Evolutionary conservation across 2,797 vertebrate genomes (phyloP).

Genomic region (Enteromius treurensis): DNA sequence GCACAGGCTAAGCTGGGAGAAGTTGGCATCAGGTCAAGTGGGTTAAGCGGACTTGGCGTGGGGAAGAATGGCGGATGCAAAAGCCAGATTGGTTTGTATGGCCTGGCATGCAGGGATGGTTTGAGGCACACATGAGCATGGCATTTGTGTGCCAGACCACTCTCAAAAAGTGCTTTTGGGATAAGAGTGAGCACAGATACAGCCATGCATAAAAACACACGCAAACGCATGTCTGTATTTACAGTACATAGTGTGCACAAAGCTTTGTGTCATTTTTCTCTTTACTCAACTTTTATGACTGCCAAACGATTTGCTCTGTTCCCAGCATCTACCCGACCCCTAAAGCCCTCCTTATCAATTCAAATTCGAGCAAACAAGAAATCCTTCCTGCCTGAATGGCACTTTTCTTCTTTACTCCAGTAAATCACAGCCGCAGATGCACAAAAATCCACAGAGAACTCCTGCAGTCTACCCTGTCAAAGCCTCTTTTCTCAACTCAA

Average conservation of each 20-base stretch:
- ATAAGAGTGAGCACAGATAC: constrained; percentile 50
- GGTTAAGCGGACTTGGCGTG: constrained; percentile 39
- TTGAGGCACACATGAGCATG: constrained; percentile 48
- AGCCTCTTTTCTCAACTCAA: constrained; percentile 10
- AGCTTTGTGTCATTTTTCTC: constrained; percentile 29
- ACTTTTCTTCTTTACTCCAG: constrained; percentile 35
- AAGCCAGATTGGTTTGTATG: constrained; percentile 36
- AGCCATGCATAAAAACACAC: constrained; percentile 50
- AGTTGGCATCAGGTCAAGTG: constrained; percentile 47
- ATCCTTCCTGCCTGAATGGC: constrained; percentile 38
- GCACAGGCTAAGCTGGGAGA: constrained; percentile 34
- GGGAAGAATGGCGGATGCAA: constrained; percentile 19
- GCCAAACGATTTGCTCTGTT: constrained; percentile 47
- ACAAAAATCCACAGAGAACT: constrained; percentile 2
- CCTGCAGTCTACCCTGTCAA: constrained; percentile 27
- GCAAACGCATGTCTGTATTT: constrained; percentile 26
- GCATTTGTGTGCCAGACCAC: constrained; percentile 45
- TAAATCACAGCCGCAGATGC: constrained; percentile 37
- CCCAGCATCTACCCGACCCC: constrained; percentile 43
- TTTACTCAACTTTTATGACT: constrained; percentile 15
- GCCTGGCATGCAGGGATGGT: constrained; percentile 55
- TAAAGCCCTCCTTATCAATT: constrained; percentile 50
- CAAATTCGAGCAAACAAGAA: constrained; percentile 47
- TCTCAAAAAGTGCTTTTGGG: constrained; percentile 48
- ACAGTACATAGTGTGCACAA: constrained; percentile 54